Percentiles rank a stretch among this genome's conserved stretches.
phyloP scores from a whole-genome alignment of 2,888 invertebrate genomes.

The Yponomeuta cagnagella region DNA sequence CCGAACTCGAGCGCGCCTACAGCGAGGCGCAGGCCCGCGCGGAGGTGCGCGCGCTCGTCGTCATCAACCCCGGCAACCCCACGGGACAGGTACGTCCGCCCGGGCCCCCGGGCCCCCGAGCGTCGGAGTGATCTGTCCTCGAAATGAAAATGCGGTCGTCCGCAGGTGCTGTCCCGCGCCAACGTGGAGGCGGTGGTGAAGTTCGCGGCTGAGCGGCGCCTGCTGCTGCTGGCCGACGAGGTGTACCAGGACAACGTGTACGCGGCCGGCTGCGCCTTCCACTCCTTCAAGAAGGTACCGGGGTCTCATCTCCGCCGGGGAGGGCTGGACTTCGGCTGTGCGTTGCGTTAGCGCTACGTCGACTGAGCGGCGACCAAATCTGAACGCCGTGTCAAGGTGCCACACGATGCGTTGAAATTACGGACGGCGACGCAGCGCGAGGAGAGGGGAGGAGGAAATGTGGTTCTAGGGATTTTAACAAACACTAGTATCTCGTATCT shows the following conservation, averaged over 20 bases:
- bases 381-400: too few relatives aligned
- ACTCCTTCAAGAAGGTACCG: slow-evolving; percentile 94
- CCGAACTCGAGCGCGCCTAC: slow-evolving; percentile 87
- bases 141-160: background rate
- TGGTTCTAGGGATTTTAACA: too few relatives aligned
- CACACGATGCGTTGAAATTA: too few relatives aligned
- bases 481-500: too few relatives aligned
- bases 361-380: too few relatives aligned
- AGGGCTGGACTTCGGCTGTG: too few relatives aligned
- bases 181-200: slow-evolving; percentile 95
- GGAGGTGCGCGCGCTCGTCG: slow-evolving; percentile 87
- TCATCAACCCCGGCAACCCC: slow-evolving; percentile 99
- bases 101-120: too few relatives aligned
- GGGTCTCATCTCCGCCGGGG: too few relatives aligned
- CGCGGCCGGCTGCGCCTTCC: slow-evolving; percentile 89
- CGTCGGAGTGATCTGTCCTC: too few relatives aligned
- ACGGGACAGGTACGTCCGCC: slow-evolving; percentile 82
- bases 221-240: slow-evolving; percentile 95
- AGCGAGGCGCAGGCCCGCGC: slow-evolving; percentile 76
- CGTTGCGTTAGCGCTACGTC: too few relatives aligned
- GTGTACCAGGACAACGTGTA: slow-evolving; percentile 99
- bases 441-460: too few relatives aligned
- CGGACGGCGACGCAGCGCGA: too few relatives aligned
- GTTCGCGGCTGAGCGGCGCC: slow-evolving; percentile 90
- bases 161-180: slow-evolving; percentile 83